Base-by-base conservation (phyloP, 2,797 vertebrate species). In the Forpus xanthops region DNA sequence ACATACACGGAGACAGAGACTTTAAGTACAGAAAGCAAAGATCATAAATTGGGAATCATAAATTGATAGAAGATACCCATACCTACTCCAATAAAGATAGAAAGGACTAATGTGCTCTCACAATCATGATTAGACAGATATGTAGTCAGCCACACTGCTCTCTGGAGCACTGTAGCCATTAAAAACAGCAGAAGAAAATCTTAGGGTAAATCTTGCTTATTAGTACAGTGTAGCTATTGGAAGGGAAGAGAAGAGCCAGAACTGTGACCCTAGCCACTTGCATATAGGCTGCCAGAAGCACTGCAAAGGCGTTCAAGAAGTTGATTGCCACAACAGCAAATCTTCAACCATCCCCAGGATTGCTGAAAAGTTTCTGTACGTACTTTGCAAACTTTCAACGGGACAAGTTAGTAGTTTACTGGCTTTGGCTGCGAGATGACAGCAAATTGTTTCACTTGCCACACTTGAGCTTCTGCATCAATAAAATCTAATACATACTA, bases 121-220 rank as follows among this genome's bases (percentile, higher is more conserved):
- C 8, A 61, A 19, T 17, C 20, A 11, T 16, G 25, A n/a, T 30
- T 64, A 60, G 9, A 15, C 0, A 42, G 11, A 17, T 44, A 18
- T 0, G 0, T 7, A n/a, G 18, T 12, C 70, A 15, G 17, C 9
- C 30, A n/a, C 6, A 6, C 11, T 60, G 24, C 28, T 73, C 20
- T 56, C 61, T 23, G 10, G 37, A 73, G 42, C 67, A 16, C 11
- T 56, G 16, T 15, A 85, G 15, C 14, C 35, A 49, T 60, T 50
- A 39, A 76, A 85, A 88, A 13, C 12, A 71, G 21, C 6, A 56
- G 15, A 84, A 78, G 10, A 70, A 76, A 79, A 52, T 53, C 9
- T 35, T 8, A 25, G 9, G 24, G 39, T 39, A 79, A 60, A 60
- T 67, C 52, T 14, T 41, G 15, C 8, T 64, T 76, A 31, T 9